Evolutionary conservation across 2,888 invertebrate species (phyloP), one percentile per base, ranked within the genome.

Genomic region (Brenthis hecate): DNA sequence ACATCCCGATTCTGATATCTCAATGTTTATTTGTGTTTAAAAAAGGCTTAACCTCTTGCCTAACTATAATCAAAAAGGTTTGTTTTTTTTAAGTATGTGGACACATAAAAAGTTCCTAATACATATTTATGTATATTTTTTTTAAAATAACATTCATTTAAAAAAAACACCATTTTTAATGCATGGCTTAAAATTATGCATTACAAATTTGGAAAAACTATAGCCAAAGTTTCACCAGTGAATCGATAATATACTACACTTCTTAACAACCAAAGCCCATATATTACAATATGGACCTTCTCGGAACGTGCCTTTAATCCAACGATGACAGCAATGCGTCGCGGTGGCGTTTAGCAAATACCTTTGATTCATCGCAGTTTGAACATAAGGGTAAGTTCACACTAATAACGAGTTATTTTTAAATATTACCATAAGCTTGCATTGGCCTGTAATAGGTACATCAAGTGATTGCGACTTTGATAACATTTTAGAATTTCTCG

Each of bases 231-330:
- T 23, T 23, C 51, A 16, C 13, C 5, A 6, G 32, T 14, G 13
- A 62, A 62, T 16, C 4, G 14, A 62, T 62, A 51, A 54, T 19
- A 53, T 62, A 13, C 11, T 19, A 23, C 19, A 14, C 19, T 51
- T 19, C 53, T 54, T 43, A 43, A 36, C 62, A 57, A 70, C 70
- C 86, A 86, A 87, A 86, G 84, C 83, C 78, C 70, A 88, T 90
- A 80, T 77, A 86, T 91, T 87, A 88, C 16, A 70, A 28, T 73
- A 69, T 71, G 74, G 80, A 76, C 85, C 85, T 91, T 91, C 91
- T 85, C 79, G 85, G 91, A 91, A 91, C 85, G 87, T 87, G 87
- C 78, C 72, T 70, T 54, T 89, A 89, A 91, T 88, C 91, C 85
- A 68, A 68, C 80, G 85, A 80, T 75, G 89, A 87, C 87, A 87